Base-by-base conservation (phyloP, 1,140 invertebrate species). In the Zaprionus vittiger region DNA sequence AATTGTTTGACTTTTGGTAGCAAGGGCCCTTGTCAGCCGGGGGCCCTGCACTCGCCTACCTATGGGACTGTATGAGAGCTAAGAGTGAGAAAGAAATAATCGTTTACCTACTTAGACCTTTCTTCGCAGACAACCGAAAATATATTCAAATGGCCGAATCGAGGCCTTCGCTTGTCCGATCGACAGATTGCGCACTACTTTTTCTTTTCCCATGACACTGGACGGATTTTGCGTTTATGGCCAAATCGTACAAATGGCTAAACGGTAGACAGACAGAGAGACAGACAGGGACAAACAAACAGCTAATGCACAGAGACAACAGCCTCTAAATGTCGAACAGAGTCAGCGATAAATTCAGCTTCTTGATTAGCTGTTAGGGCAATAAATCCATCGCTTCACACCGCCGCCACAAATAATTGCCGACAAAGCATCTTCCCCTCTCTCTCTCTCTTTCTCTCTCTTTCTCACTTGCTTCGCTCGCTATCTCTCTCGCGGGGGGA, bases 331-430 rank as follows among this genome's bases (percentile, higher is more conserved):
- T 87, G 81, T 80, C 84, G 73, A 87, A 83, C 79, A 71, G 75
- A 80, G 73, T 87, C 83, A 86, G 67, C 83, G 80, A 86, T 86
- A 86, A 87, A 86, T 87, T 87, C 77, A 83, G 71, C 80, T 86
- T 82, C 80, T 87, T 86, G 77, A 87, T 87, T 87, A 86, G 80
- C 80, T 87, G 73, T 83, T 83, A 74, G 80, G 54, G 83, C 80
- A 83, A 83, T 86, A 87, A 83, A 86, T 86, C 77, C 70, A 80
- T 86, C 77, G 70, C 67, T 87, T 83, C 83, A 83, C 73, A 83
- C 83, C 80, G 73, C 47, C 47, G 47, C 77, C 76, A 87, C 79
- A 82, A 78, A 81, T 87, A 86, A 83, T 80, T 80, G 77, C 80
- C 80, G 77, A 87, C 80, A 83, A 87, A 80, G 81, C 78, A 70